Evolutionary conservation across 2,888 invertebrate genomes (phyloP).

Genomic region (Sphaeridia pumilis): DNA sequence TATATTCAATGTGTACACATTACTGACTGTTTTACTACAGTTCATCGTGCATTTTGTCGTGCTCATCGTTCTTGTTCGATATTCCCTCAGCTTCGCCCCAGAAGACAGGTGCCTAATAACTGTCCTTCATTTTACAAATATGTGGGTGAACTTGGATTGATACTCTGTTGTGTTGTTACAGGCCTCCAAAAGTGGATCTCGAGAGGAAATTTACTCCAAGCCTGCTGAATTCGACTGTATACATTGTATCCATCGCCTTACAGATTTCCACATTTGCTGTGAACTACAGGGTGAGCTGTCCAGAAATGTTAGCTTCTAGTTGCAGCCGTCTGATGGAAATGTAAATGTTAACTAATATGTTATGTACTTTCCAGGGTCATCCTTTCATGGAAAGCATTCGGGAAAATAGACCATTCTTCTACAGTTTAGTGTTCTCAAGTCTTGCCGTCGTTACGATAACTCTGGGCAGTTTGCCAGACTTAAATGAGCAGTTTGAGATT

Average conservation of each 20-base stretch:
- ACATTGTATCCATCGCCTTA: slow-evolving; percentile 92
- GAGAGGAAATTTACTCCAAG: slow-evolving; percentile 82
- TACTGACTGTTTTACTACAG: slow-evolving; percentile 86
- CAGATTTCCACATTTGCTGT: slow-evolving; percentile 98
- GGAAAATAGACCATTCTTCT: slow-evolving; percentile 84
- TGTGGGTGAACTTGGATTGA: too few species aligned
- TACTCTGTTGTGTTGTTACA: too few species aligned
- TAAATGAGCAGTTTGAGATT: slow-evolving; percentile 84
- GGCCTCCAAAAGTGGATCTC: slow-evolving; percentile 52
- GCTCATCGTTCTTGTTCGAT: slow-evolving; percentile 74
- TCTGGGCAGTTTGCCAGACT: slow-evolving; percentile 69
- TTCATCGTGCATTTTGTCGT: slow-evolving; percentile 89
- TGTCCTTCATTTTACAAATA: too few species aligned
- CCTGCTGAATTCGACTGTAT: slow-evolving; percentile 93
- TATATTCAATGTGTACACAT: slow-evolving; percentile 95
- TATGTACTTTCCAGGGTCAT: slow-evolving; percentile 70
- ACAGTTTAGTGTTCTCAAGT: slow-evolving; percentile 74
- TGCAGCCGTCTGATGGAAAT: too few species aligned
- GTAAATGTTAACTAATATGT: too few species aligned
- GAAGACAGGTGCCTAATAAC: slow-evolving; percentile 38
- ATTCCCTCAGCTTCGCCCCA: slow-evolving; percentile 61
- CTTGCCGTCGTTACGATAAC: slow-evolving; percentile 72
- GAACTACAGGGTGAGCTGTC: slow-evolving; percentile 77
- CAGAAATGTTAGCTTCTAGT: too few species aligned
- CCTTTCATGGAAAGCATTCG: slow-evolving; percentile 96